These are phyloP conservation scores for Dryocosmus kuriphilus DNA, from an alignment of 2,888 invertebrate species.

Conservation along the genomic window DNA sequence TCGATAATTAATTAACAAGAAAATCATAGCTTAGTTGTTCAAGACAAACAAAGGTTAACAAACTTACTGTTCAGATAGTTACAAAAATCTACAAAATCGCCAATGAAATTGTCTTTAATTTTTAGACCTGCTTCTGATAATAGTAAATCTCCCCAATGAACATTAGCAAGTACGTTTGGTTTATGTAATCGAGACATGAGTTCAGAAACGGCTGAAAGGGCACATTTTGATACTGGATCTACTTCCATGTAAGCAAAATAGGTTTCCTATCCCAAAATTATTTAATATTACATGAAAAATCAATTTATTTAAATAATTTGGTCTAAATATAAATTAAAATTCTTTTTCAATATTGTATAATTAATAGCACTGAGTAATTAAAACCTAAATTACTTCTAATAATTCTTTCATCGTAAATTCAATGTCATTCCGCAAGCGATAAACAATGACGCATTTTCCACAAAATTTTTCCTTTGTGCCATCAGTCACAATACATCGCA, in stretches of 20 bases:
- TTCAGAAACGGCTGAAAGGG: conserved; percentile 69
- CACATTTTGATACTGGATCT: conserved; percentile 67
- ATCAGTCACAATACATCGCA: conserved; percentile 83
- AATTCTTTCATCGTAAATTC: conserved; percentile 83
- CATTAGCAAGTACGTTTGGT: conserved; percentile 77
- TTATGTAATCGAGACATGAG: conserved; percentile 73
- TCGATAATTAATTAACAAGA: conserved; percentile 2
- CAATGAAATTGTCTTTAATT: conserved; percentile 80
- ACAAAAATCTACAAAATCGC: conserved; percentile 80
- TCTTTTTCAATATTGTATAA: not conserved
- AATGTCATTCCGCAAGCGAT: conserved; percentile 82
- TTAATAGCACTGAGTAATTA: not conserved
- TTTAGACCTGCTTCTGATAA: conserved; percentile 77
- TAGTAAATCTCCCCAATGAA: conserved; percentile 80
- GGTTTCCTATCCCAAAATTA: conserved; percentile 68
- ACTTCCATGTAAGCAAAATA: conserved; percentile 74
- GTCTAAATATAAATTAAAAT: not conserved
- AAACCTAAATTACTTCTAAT: conserved; percentile 80
- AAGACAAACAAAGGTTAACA: not conserved
- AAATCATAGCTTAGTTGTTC: not conserved
- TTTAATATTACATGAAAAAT: not conserved
- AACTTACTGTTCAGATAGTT: conserved; percentile 79
- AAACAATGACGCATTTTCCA: conserved; percentile 85
- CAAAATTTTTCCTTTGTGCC: conserved; percentile 80
- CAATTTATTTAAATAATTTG: not conserved